Evolutionary conservation across 1,140 invertebrate genomes (phyloP).

Genomic region (Wiebesia pumilae): DNA sequence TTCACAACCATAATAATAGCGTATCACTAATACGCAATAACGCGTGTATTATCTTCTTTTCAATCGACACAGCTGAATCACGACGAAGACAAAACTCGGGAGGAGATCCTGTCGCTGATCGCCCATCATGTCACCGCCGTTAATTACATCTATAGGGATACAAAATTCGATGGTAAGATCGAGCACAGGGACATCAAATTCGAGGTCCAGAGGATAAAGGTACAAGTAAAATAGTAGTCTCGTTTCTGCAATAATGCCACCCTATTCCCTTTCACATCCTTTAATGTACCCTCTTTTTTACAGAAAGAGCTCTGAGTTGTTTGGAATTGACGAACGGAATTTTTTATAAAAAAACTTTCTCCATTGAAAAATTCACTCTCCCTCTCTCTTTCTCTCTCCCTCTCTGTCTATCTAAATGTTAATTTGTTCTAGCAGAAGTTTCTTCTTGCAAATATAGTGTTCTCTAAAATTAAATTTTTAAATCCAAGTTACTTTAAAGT

Average conservation of each 20-base stretch:
- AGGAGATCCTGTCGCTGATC: slow-evolving; percentile 98
- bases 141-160: slow-evolving; percentile 97
- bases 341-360: neutral
- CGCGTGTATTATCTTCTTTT: neutral
- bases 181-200: slow-evolving; percentile 97
- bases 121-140: slow-evolving; percentile 98
- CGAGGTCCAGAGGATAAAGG: slow-evolving; percentile 97
- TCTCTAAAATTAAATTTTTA: too few species aligned
- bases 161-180: slow-evolving; percentile 91
- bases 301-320: neutral
- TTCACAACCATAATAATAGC: neutral
- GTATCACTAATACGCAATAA: neutral
- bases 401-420: too few species aligned
- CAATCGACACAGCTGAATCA: slow-evolving; percentile 75
- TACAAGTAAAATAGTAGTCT: slow-evolving; percentile 65
- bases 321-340: neutral
- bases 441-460: too few species aligned
- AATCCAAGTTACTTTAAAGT: too few species aligned
- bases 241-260: neutral
- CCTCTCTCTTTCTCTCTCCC: too few species aligned
- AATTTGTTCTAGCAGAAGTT: too few species aligned
- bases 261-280: neutral
- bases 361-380: too few species aligned
- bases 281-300: neutral
- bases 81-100: slow-evolving; percentile 89